phyloP scores from a whole-genome alignment of 2,888 invertebrate genomes.

The Nomada fabriciana region DNA sequence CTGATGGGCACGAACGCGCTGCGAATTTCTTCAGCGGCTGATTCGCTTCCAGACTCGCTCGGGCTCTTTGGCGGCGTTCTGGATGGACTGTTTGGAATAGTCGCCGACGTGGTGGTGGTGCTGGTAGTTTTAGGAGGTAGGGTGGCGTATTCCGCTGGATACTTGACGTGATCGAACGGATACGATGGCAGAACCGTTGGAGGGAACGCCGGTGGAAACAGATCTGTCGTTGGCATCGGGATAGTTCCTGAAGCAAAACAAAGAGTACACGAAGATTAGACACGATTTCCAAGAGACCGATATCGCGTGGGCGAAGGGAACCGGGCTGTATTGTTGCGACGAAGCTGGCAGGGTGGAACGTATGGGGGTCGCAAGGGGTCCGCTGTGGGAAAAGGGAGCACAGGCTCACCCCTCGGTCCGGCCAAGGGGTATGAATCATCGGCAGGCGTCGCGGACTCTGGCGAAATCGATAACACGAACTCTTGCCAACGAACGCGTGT shows the following conservation, averaged over 20 bases:
- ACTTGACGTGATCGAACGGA: constrained; percentile 78
- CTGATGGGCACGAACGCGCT: constrained; percentile 82
- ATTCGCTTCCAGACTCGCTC: constrained; percentile 81
- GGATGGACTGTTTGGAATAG: constrained; percentile 67
- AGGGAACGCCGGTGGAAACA: constrained; percentile 78
- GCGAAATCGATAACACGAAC: constrained; percentile 75
- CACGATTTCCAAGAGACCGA: not conserved
- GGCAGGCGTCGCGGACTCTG: constrained; percentile 72
- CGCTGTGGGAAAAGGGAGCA: constrained; percentile 78
- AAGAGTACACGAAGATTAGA: constrained; percentile 28
- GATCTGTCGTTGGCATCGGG: constrained; percentile 77
- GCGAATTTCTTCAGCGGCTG: constrained; percentile 79
- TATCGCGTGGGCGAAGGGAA: constrained; percentile 43
- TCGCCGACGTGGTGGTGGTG: constrained; percentile 54
- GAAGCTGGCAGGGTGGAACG: constrained; percentile 49
- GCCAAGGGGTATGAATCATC: constrained; percentile 81
- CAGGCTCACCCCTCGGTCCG: constrained; percentile 79
- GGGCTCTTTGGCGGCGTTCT: constrained; percentile 80
- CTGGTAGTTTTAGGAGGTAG: constrained; percentile 69
- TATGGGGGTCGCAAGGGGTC: constrained; percentile 61
- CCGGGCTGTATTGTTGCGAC: constrained; percentile 77
- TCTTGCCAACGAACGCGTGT: constrained; percentile 42
- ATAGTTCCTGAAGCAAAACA: constrained; percentile 75
- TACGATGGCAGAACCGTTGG: constrained; percentile 78
- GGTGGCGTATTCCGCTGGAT: constrained; percentile 75